These are phyloP conservation scores for Polyergus mexicanus DNA, from an alignment of 1,140 invertebrate species.

Conservation along the genomic window DNA sequence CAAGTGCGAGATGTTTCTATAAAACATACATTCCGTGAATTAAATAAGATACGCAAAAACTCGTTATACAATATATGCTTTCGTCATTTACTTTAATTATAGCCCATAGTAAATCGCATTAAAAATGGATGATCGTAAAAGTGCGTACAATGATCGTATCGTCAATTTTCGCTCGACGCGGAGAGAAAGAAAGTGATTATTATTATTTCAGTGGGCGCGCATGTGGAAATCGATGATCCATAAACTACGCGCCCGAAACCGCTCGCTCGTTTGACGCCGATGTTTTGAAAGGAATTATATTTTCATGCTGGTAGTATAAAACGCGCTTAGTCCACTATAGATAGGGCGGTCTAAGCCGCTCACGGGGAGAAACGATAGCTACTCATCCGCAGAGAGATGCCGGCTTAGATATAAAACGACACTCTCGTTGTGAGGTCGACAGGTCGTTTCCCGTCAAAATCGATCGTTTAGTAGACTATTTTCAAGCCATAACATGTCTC, in stretches of 20 bases:
- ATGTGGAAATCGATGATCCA: background rate
- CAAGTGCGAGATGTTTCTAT: background rate
- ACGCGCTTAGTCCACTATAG: background rate
- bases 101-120: slow-evolving; percentile 6
- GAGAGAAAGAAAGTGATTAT: slow-evolving; percentile 1
- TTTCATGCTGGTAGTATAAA: slow-evolving; percentile 25
- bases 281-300: slow-evolving; percentile 27
- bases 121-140: slow-evolving; percentile 23
- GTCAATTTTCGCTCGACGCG: slow-evolving; percentile 1
- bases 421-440: slow-evolving; percentile 25
- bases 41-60: background rate
- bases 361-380: background rate
- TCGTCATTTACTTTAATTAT: slow-evolving; percentile 35
- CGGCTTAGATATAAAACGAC: slow-evolving; percentile 39
- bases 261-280: background rate
- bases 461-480: slow-evolving; percentile 14
- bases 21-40: background rate
- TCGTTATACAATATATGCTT: background rate
- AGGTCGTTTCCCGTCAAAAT: background rate
- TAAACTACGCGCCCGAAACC: background rate
- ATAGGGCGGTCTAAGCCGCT: background rate
- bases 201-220: slow-evolving; percentile 5
- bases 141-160: background rate
- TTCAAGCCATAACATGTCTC: background rate
- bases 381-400: slow-evolving; percentile 35